Percentiles rank a stretch among this genome's conserved stretches.
Evolutionary conservation across 2,888 invertebrate species (phyloP).

Genomic region (Leptogaster cylindrica): DNA sequence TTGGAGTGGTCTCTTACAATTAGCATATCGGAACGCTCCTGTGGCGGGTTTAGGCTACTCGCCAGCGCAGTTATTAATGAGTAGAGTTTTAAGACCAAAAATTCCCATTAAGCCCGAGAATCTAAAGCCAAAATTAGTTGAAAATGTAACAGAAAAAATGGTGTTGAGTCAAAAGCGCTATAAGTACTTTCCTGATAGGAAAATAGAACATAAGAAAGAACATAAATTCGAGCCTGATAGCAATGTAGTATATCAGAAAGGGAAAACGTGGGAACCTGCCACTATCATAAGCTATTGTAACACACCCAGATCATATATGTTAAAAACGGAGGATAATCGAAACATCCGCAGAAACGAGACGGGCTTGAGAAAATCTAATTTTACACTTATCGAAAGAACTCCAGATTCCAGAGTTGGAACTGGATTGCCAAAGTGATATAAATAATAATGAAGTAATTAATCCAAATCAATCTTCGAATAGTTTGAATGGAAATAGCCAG

Average conservation of each 20-base stretch:
- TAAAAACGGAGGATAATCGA: not conserved
- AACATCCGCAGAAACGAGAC: not conserved
- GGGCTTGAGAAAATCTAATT: not conserved
- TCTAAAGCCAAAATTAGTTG: too few relatives aligned
- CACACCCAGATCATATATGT: constrained; percentile 8
- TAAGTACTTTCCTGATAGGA: not conserved
- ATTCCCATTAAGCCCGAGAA: too few relatives aligned
- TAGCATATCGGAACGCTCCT: not conserved
- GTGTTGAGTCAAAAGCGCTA: not conserved
- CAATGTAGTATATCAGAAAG: not conserved
- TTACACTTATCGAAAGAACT: not conserved
- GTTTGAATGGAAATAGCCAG: not conserved
- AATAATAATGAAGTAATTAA: not conserved
- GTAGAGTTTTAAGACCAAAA: too few relatives aligned
- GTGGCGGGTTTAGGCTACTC: not conserved
- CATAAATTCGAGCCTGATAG: not conserved
- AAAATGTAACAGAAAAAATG: not conserved
- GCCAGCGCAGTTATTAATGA: not conserved
- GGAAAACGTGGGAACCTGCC: constrained; percentile 1
- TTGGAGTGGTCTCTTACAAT: not conserved
- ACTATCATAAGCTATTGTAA: constrained; percentile 1
- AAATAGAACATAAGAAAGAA: not conserved
- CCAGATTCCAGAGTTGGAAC: not conserved
- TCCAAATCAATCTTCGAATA: not conserved
- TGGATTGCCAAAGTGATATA: not conserved